phyloP scores from a whole-genome alignment of 2,888 invertebrate genomes.

The Temnothorax ravouxi region DNA sequence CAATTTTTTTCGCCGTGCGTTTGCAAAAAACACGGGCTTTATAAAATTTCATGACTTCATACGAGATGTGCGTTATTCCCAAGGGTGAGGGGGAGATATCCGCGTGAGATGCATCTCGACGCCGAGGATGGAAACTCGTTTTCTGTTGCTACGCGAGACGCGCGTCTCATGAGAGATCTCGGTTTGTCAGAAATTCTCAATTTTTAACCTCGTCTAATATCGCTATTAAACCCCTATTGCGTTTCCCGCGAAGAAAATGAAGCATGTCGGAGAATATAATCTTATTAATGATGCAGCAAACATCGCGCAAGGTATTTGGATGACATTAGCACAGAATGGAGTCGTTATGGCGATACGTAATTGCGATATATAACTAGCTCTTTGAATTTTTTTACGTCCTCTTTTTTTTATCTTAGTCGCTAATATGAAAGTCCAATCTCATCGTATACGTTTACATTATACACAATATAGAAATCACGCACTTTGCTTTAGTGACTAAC shows the following conservation, averaged over 20 bases:
- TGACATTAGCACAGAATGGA: constrained; percentile 29
- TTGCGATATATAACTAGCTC: constrained; percentile 5
- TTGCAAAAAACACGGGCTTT: neutral
- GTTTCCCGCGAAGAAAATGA: neutral
- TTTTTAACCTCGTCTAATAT: constrained; percentile 3
- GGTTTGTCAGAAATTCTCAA: neutral
- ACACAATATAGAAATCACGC: neutral
- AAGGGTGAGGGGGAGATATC: neutral
- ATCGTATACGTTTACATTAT: neutral
- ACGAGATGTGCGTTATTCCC: neutral
- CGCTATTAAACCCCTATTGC: neutral
- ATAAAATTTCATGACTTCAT: constrained; percentile 36
- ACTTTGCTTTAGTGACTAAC: neutral
- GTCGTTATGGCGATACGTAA: neutral
- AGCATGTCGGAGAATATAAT: neutral
- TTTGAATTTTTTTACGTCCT: neutral
- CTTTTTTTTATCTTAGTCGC: neutral
- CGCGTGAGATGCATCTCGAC: neutral
- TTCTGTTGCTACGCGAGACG: neutral
- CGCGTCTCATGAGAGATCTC: neutral
- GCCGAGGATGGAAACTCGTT: constrained; percentile 22
- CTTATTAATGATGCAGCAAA: constrained; percentile 1
- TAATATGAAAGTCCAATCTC: neutral
- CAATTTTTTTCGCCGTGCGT: constrained; percentile 7
- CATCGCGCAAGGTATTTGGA: neutral